Evolutionary conservation across 2,888 invertebrate genomes (phyloP), one percentile per base, ranked within the genome.

Genomic region (Netelia inedita): DNA sequence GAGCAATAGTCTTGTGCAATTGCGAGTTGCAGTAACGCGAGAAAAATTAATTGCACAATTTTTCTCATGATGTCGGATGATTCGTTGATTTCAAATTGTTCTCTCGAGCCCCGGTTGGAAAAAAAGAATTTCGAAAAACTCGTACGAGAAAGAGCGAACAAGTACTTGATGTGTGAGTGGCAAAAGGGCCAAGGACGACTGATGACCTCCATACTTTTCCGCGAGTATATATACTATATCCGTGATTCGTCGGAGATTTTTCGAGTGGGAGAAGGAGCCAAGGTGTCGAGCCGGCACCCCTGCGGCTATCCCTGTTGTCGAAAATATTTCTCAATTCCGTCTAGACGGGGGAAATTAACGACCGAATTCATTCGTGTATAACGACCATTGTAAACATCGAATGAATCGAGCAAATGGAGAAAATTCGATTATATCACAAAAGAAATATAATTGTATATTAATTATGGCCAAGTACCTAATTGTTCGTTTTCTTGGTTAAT

Each of bases 1-100:
- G 85, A 74, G 65, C 88, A 89, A 63, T 89, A 89, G 59, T 88
- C 85, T 10, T 65, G 19, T 16, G 74, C 74, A 5, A 74, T 19
- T n/a, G 43, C 59, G 10, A 79, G 14, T n/a, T 71, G 71, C n/a
- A 79, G 16, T 8, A 79, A 43, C n/a, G 23, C 41, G 9, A 79
- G 53, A 41, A 8, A 35, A 9, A 71, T 14, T 19, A n/a, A 71
- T 19, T 71, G n/a, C 10, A 46, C 11, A 6, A 53, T 46, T 43
- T 28, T 28, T 41, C 41, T 50, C 71, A 61, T 71, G 63, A 9
- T 23, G 14, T n/a, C 28, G 21, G 43, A 43, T 41, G 21, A 21
- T 61, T 14, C n/a, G 55, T 16, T 19, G n/a, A 43, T 23, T 59
- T 59, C 14, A 11, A 46, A 46, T 11, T 35, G 6, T 35, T 35